These are phyloP conservation scores for Empis stercorea DNA, from an alignment of 2,888 invertebrate genomes.

Conservation along the genomic window DNA sequence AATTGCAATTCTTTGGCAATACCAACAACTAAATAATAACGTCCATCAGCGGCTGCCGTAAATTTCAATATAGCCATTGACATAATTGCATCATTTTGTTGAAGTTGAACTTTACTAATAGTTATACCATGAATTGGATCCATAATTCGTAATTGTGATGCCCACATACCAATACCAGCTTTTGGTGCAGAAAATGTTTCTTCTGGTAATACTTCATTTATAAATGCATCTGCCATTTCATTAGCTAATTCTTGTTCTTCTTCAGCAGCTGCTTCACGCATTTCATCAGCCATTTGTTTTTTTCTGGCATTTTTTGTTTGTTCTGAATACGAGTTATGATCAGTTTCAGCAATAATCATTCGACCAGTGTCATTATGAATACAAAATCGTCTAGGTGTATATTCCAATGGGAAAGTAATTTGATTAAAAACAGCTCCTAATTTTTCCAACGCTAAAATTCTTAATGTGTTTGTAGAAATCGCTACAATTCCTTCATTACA, in stretches of 20 bases:
- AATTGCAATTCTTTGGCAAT: slow-evolving; percentile 82
- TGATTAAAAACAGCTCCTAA: slow-evolving; percentile 98
- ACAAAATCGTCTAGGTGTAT: slow-evolving; percentile 89
- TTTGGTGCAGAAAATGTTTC: slow-evolving; percentile 90
- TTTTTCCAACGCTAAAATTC: slow-evolving; percentile 96
- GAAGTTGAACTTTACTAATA: slow-evolving; percentile 62
- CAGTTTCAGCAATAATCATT: slow-evolving; percentile 86
- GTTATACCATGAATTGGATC: slow-evolving; percentile 75
- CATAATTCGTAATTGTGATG: slow-evolving; percentile 75
- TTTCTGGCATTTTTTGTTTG: slow-evolving; percentile 83
- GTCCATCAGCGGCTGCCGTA: slow-evolving; percentile 41
- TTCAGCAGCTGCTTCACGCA: slow-evolving; percentile 92
- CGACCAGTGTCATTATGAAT: slow-evolving; percentile 85
- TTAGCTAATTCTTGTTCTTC: slow-evolving; percentile 91
- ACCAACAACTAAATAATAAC: slow-evolving; percentile 65
- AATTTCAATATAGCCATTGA: slow-evolving; percentile 77
- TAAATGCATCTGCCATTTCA: slow-evolving; percentile 94
- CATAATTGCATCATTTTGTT: slow-evolving; percentile 94
- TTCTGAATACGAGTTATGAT: slow-evolving; percentile 97
- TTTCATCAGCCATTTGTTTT: slow-evolving; percentile 96
- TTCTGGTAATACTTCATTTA: slow-evolving; percentile 90
- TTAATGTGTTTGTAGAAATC: slow-evolving; percentile 91
- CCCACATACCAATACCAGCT: slow-evolving; percentile 94
- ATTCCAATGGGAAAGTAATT: slow-evolving; percentile 81
- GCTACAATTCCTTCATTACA: slow-evolving; percentile 99